Percentiles rank a stretch among this genome's conserved stretches.
These are phyloP conservation scores for Halcyon chelicuti DNA, from an alignment of 2,797 vertebrate species.

Conservation along the genomic window DNA sequence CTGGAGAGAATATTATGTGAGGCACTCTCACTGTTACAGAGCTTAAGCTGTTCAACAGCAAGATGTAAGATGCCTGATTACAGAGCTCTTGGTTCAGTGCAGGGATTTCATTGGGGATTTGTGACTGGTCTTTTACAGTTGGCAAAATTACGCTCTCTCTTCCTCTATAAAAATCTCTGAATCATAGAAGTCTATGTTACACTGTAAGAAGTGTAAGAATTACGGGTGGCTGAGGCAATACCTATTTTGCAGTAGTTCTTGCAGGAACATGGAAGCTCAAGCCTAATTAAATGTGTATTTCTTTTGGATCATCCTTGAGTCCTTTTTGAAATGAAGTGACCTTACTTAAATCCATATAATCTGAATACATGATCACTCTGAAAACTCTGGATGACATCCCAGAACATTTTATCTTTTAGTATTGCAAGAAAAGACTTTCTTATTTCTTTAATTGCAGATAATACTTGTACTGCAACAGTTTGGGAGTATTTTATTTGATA, in stretches of 20 bases:
- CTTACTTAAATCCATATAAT: background rate
- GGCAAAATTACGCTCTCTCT: background rate
- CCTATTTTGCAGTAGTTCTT: background rate
- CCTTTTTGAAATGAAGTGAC: background rate
- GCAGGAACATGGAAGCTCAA: background rate
- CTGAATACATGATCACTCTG: background rate
- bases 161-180: background rate
- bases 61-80: background rate
- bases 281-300: background rate
- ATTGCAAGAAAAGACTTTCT: background rate
- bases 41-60: background rate
- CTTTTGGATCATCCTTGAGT: background rate
- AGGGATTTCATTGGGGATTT: background rate
- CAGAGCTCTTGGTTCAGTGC: background rate
- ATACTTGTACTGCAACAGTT: background rate
- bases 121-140: background rate
- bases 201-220: background rate
- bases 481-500: background rate
- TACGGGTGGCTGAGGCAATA: background rate
- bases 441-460: background rate
- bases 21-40: background rate
- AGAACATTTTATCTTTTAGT: conserved; percentile 23
- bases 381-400: background rate
- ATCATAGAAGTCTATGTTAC: fast-evolving
- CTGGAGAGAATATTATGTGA: background rate